Evolutionary conservation across 2,888 invertebrate species (phyloP).

Genomic region (Stenichneumon culpator): DNA sequence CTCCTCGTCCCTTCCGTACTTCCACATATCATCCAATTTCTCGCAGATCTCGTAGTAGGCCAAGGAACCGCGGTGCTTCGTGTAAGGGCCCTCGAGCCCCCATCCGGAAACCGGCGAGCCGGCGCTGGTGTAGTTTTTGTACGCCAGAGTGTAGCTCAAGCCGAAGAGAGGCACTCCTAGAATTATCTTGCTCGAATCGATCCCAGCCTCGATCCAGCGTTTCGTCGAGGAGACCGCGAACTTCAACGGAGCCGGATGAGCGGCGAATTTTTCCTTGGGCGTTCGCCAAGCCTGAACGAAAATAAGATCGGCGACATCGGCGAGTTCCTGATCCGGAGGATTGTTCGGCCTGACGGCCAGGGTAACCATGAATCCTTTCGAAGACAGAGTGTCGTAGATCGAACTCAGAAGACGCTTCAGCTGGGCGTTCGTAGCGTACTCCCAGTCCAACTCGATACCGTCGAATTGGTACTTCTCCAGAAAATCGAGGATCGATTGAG

Average conservation of each 20-base stretch:
- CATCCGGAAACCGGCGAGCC: conserved; percentile 88
- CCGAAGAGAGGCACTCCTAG: conserved; percentile 92
- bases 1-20: conserved; percentile 87
- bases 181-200: conserved; percentile 89
- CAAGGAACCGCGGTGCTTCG: conserved; percentile 88
- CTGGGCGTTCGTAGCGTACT: conserved; percentile 85
- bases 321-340: conserved; percentile 88
- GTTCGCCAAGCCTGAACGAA: conserved; percentile 89
- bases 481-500: conserved; percentile 88
- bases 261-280: conserved; percentile 70
- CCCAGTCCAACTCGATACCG: conserved; percentile 92
- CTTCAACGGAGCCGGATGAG: conserved; percentile 79
- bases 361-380: conserved; percentile 87
- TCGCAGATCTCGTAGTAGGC: conserved; percentile 91
- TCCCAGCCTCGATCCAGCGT: conserved; percentile 85
- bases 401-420: conserved; percentile 87
- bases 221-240: conserved; percentile 73
- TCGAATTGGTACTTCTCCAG: conserved; percentile 91
- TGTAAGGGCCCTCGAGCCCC: conserved; percentile 89
- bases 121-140: conserved; percentile 86
- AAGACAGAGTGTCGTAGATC: conserved; percentile 87
- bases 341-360: conserved; percentile 89
- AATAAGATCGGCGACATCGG: conserved; percentile 89
- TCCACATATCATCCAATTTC: conserved; percentile 87
- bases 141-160: conserved; percentile 89